These are phyloP conservation scores for Pantherophis vulpinus DNA, from an alignment of 2,797 vertebrate genomes.

Conservation along the genomic window DNA sequence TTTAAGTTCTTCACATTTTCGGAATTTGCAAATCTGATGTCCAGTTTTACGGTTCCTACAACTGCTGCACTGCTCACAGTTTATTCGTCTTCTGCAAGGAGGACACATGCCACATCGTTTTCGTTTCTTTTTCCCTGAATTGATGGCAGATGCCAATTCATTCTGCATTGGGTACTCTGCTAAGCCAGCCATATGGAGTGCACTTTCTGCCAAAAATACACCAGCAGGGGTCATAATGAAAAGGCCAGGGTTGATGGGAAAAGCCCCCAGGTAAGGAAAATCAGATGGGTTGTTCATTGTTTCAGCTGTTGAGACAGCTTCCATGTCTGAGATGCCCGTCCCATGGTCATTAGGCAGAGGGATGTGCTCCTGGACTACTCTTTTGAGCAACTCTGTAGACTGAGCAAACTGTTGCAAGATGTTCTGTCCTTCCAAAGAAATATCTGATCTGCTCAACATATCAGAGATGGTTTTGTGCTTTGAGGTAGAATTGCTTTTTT, in stretches of 20 bases:
- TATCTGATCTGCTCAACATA: constrained; percentile 86
- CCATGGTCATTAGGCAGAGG: constrained; percentile 79
- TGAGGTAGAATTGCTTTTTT: constrained; percentile 87
- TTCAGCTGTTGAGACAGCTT: constrained; percentile 85
- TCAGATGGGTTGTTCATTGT: constrained; percentile 88
- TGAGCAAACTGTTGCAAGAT: constrained; percentile 96
- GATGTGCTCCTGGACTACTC: constrained; percentile 86
- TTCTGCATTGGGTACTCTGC: constrained; percentile 91
- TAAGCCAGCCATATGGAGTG: constrained; percentile 95
- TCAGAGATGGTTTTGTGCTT: constrained; percentile 86
- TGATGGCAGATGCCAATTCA: constrained; percentile 90
- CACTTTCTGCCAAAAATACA: constrained; percentile 91
- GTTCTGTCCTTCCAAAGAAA: constrained; percentile 90
- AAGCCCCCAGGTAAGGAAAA: constrained; percentile 94
- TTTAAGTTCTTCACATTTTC: constrained; percentile 99
- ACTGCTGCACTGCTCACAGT: constrained; percentile 99
- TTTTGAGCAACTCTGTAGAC: constrained; percentile 93
- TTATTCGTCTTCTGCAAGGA: constrained; percentile 93
- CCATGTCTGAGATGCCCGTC: constrained; percentile 83
- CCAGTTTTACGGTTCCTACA: constrained; percentile 99
- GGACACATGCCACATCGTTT: constrained; percentile 97
- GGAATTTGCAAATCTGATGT: constrained; percentile 99
- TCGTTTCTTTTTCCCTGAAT: constrained; percentile 93
- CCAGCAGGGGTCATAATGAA: constrained; percentile 96
- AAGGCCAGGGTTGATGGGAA: constrained; percentile 94